Conservation (phyloP, 2,888 invertebrate genomes). For the Mechanitis messenoides region DNA sequence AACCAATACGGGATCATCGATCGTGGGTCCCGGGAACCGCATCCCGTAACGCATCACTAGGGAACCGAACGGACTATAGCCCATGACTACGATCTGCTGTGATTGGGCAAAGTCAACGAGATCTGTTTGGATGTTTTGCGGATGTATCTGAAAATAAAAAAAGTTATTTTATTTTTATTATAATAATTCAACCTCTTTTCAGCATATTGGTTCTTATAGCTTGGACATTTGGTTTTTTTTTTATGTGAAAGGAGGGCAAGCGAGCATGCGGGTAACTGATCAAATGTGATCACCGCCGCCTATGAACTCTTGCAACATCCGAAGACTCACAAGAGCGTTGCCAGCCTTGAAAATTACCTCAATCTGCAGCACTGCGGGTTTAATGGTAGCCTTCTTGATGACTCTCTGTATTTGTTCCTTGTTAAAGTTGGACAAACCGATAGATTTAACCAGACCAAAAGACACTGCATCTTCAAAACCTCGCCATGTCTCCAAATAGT, state of each 20-base stretch:
- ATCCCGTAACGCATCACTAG: slow-evolving; percentile 63
- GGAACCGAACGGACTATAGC: slow-evolving; percentile 81
- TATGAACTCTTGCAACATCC: too few relatives aligned
- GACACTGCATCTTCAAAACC: slow-evolving; percentile 80
- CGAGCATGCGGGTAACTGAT: too few relatives aligned
- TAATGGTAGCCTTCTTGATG: slow-evolving; percentile 72
- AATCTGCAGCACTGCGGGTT: slow-evolving; percentile 78
- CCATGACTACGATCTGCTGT: slow-evolving; percentile 78
- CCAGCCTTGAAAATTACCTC: slow-evolving; percentile 39
- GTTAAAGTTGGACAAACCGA: slow-evolving; percentile 89
- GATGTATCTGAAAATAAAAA: slow-evolving; percentile 59
- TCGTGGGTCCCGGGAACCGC: slow-evolving; percentile 64
- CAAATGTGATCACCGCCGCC: too few relatives aligned
- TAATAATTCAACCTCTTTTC: background rate
- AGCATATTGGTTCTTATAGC: too few relatives aligned
- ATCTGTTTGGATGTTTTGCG: slow-evolving; percentile 80
- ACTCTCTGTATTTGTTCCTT: slow-evolving; percentile 80
- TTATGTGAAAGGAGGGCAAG: too few relatives aligned
- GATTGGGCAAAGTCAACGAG: slow-evolving; percentile 78
- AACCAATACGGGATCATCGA: slow-evolving; percentile 68
- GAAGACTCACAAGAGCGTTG: too few relatives aligned
- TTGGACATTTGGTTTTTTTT: too few relatives aligned
- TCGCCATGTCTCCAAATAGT: slow-evolving; percentile 83
- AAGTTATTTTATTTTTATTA: background rate
- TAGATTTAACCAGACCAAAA: slow-evolving; percentile 79